Percentiles rank a stretch among this genome's conserved stretches.
Evolutionary conservation across 2,113 vertebrate genomes (phyloP).

Genomic region (Laticauda laticaudata): DNA sequence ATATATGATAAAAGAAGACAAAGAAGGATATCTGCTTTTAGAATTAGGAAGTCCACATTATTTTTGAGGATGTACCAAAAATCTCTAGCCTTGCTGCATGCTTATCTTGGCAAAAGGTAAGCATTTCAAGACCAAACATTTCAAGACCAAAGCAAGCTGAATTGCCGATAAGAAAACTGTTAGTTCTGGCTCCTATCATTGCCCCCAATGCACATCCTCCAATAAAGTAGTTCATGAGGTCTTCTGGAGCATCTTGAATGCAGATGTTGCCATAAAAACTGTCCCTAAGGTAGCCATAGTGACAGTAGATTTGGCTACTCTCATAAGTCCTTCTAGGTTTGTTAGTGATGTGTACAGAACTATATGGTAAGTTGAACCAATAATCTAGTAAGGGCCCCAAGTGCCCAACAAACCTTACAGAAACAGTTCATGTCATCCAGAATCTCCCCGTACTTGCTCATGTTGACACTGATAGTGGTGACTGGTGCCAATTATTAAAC

Average conservation of each 20-base stretch:
- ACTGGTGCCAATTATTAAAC: no score
- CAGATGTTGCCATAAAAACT: slow-evolving; percentile 81
- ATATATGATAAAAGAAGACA: background rate
- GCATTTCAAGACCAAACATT: background rate
- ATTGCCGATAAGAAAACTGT: background rate
- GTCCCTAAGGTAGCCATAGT: slow-evolving; percentile 86
- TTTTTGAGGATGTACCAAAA: background rate
- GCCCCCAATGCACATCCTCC: slow-evolving; percentile 85
- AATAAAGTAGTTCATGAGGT: slow-evolving; percentile 87
- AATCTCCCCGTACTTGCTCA: no score
- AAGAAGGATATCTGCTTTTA: background rate
- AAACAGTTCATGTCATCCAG: no score
- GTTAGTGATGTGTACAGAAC: slow-evolving; percentile 70
- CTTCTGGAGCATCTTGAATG: slow-evolving; percentile 76
- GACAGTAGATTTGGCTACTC: slow-evolving; percentile 65
- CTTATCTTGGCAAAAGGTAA: slow-evolving; percentile 34
- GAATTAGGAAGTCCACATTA: background rate
- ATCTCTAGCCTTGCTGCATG: background rate
- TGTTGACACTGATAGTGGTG: no score
- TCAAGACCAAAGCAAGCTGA: background rate
- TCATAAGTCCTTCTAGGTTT: slow-evolving; percentile 69
- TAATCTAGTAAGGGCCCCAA: slow-evolving; percentile 58
- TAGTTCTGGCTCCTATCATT: slow-evolving; percentile 76
- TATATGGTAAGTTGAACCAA: slow-evolving; percentile 79
- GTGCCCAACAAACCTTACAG: fast-evolving